Conservation (phyloP, 2,888 invertebrate genomes). For the Chironomus riparius region DNA sequence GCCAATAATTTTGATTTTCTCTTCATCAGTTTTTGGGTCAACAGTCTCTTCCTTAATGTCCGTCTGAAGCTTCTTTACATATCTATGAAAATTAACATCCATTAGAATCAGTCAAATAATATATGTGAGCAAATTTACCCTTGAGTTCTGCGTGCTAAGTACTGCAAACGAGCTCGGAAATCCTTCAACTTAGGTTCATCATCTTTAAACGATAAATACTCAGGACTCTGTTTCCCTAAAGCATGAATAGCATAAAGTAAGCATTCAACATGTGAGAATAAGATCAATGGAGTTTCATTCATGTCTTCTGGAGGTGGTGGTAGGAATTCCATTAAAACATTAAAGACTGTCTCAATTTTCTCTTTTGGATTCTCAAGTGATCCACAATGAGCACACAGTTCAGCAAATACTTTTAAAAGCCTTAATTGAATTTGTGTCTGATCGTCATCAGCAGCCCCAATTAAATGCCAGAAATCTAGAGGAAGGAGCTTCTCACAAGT, state of each 20-base stretch:
- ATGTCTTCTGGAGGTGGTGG: slow-evolving; percentile 73
- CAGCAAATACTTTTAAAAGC: slow-evolving; percentile 77
- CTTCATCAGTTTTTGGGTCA: slow-evolving; percentile 61
- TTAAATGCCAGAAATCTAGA: slow-evolving; percentile 56
- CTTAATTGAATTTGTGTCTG: slow-evolving; percentile 63
- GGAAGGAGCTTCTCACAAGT: slow-evolving; percentile 78
- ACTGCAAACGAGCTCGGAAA: slow-evolving; percentile 77
- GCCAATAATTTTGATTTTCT: slow-evolving; percentile 68
- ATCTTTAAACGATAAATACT: slow-evolving; percentile 61
- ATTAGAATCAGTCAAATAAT: too few relatives aligned
- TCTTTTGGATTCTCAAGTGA: slow-evolving; percentile 63
- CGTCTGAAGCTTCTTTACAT: slow-evolving; percentile 42
- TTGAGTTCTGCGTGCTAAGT: slow-evolving; percentile 85
- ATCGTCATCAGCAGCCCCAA: slow-evolving; percentile 49
- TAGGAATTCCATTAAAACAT: slow-evolving; percentile 72
- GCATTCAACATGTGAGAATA: slow-evolving; percentile 91
- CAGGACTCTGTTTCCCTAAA: slow-evolving; percentile 68
- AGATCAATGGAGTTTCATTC: slow-evolving; percentile 65
- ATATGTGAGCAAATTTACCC: too few relatives aligned
- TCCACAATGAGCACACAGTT: slow-evolving; percentile 69
- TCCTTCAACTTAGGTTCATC: slow-evolving; percentile 71
- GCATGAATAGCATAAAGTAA: slow-evolving; percentile 67
- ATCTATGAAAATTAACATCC: too few relatives aligned
- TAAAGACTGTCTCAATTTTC: slow-evolving; percentile 67
- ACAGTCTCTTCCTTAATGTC: slow-evolving; percentile 56